A percentile compares a stretch with the other conserved stretches of the same genome.
Conservation (phyloP, 2,888 invertebrate genomes). For the Oxytorus armatus region DNA sequence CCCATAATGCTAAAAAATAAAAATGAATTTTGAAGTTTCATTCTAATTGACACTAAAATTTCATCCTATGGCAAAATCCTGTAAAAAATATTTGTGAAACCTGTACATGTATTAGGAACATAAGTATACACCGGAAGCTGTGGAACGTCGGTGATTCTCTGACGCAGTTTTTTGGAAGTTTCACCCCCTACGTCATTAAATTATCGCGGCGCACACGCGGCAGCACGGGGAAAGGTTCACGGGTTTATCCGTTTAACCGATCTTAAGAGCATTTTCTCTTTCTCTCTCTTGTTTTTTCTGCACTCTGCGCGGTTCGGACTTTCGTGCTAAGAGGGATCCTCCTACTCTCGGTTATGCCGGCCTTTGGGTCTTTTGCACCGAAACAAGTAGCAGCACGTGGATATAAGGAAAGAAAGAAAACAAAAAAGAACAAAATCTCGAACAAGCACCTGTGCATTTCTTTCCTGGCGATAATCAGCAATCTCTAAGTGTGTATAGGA, state of each 20-base stretch:
- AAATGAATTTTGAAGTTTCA: too few species aligned
- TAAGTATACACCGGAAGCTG: constrained; percentile 47
- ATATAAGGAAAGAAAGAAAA: not conserved
- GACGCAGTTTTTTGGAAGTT: constrained; percentile 40
- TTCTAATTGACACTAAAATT: too few species aligned
- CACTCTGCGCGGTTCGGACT: constrained; percentile 29
- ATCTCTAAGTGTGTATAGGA: not conserved
- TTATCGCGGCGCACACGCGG: constrained; percentile 57
- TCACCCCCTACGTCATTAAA: constrained; percentile 54
- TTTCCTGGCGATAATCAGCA: not conserved
- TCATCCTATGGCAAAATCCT: not conserved
- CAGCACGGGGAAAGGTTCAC: constrained; percentile 44
- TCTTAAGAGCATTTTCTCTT: constrained; percentile 38
- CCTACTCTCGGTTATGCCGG: constrained; percentile 10
- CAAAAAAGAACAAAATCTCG: not conserved
- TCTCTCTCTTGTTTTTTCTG: constrained; percentile 2
- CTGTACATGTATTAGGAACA: not conserved
- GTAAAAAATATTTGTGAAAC: not conserved
- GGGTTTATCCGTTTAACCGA: constrained; percentile 62
- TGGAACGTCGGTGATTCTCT: constrained; percentile 51
- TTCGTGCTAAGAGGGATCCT: constrained; percentile 51
- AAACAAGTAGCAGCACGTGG: constrained; percentile 35
- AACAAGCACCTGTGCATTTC: not conserved
- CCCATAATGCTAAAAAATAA: too few species aligned
- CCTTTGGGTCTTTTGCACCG: constrained; percentile 32